Evolutionary conservation across 2,113 vertebrate genomes (phyloP).

Genomic region (Anoura caudifer): DNA sequence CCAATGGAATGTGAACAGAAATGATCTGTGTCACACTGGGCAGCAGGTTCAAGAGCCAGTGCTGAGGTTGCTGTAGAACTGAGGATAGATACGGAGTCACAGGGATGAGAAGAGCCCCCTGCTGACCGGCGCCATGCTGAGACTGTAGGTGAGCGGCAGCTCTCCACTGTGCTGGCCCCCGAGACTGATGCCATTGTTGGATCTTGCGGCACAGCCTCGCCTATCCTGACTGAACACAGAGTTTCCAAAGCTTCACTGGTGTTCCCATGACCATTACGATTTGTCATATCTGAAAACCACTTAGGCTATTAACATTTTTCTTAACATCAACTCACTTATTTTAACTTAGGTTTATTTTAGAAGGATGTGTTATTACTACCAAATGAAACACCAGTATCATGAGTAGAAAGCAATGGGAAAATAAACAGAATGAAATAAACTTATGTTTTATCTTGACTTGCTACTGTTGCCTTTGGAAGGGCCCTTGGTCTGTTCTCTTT

Average conservation of each 20-base stretch:
- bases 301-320: neutral
- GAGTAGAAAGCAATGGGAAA: neutral
- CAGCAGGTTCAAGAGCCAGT: neutral
- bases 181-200: neutral
- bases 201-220: neutral
- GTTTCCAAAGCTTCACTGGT: neutral
- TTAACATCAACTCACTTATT: neutral
- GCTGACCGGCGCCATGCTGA: neutral
- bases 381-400: neutral
- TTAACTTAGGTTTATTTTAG: slow-evolving; percentile 8
- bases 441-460: neutral
- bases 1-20: neutral
- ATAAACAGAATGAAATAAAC: neutral
- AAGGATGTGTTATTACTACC: neutral
- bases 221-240: neutral
- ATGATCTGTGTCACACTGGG: neutral
- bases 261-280: neutral
- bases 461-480: neutral
- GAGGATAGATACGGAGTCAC: neutral
- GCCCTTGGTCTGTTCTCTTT: neutral
- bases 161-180: too few species aligned
- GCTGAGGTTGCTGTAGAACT: neutral
- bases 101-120: neutral
- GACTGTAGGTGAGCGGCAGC: neutral
- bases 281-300: neutral